Percentiles rank a stretch among this genome's conserved stretches.
Conservation (phyloP, 2,113 vertebrate species). For the Pachycephala philippinensis region DNA sequence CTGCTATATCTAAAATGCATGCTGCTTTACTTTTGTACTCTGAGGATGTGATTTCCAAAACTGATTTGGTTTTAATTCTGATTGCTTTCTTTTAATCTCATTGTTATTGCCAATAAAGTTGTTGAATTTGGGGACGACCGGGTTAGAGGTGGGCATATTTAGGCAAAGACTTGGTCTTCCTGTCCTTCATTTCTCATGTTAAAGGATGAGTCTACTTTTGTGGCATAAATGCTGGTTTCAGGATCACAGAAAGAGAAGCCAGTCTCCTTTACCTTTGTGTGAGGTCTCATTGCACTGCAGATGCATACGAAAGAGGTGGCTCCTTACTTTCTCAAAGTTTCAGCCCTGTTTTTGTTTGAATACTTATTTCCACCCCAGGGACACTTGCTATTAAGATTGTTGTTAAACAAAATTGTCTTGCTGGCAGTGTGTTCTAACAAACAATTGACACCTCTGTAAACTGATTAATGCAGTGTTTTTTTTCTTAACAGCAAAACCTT, state of each 20-base stretch:
- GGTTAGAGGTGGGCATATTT: background rate
- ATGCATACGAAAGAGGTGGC: background rate
- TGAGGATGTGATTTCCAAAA: background rate
- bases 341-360: background rate
- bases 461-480: slow-evolving; percentile 35
- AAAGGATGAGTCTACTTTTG: background rate
- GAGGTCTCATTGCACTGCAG: background rate
- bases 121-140: background rate
- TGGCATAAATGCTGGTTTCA: background rate
- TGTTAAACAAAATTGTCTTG: slow-evolving; percentile 57
- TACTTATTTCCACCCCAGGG: slow-evolving; percentile 46
- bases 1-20: background rate
- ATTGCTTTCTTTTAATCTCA: background rate
- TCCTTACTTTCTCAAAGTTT: slow-evolving; percentile 48
- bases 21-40: rapidly evolving
- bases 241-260: background rate
- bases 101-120: background rate
- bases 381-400: slow-evolving; percentile 46
- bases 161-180: background rate
- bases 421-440: slow-evolving; percentile 61
- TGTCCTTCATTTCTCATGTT: background rate
- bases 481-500: slow-evolving; percentile 54
- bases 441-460: slow-evolving; percentile 63
- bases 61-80: background rate
- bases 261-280: background rate